Evolutionary conservation across 1,140 invertebrate species (phyloP), one percentile per base, ranked within the genome.

Genomic region (Euwallacea similis): DNA sequence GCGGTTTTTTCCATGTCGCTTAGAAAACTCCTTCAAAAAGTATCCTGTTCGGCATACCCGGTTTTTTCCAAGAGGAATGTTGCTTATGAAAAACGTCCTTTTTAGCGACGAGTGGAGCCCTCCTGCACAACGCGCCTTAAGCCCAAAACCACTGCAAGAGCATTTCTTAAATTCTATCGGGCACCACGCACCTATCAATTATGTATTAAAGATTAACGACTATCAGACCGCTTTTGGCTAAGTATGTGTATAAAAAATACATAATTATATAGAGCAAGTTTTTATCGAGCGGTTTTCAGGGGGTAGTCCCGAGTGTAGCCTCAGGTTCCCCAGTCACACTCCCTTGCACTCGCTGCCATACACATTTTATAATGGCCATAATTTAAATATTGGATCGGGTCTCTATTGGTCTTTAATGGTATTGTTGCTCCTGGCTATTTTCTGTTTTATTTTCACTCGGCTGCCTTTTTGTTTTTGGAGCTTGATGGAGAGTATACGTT

Each of bases 171-270:
- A 80, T 80, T 81, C 80, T 81, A 80, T 79, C 79, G 78, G 77
- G 75, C 73, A 75, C 66, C 75, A 76, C 75, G 75, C 75, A 81
- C 79, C 79, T 79, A 81, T 81, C 80, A 81, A 81, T 81, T 81
- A 81, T 81, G 78, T 80, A 79, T 81, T 80, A 80, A 81, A 81
- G 79, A 81, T 81, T 81, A 81, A 81, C 79, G 79, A 77, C 79
- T 77, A 75, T 79, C 79, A 66, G 73, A 81, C 77, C 80, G 80
- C 80, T 81, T 78, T 80, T 81, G 80, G 80, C 80, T 80, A 81
- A 80, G 80, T 79, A 76, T 79, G 77, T 80, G 76, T 78, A 79
- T 80, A 79, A 78, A 81, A 33, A 78, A 81, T 80, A 80, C 79
- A 80, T 81, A 81, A 81, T 81, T 81, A 81, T 81, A 81, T 79